A percentile compares a stretch with the other conserved stretches of the same genome.
These are phyloP conservation scores for Pempheris klunzingeri DNA, from an alignment of 2,797 vertebrate genomes.

Conservation along the genomic window DNA sequence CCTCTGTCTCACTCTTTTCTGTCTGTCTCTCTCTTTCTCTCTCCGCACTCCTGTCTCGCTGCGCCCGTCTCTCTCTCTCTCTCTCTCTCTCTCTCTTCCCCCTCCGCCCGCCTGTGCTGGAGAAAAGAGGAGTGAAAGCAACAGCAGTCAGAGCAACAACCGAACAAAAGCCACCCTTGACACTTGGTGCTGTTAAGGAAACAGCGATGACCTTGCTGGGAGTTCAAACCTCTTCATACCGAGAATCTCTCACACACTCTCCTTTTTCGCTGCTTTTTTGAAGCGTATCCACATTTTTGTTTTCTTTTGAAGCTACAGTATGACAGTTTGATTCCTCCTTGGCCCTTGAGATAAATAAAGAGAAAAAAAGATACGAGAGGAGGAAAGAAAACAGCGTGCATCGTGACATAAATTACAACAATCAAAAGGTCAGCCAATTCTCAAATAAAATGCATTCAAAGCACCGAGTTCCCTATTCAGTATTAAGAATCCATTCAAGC, in stretches of 20 bases:
- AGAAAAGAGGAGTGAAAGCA: slow-evolving; percentile 50
- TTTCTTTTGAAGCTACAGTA: not conserved
- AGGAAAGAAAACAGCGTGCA: not conserved
- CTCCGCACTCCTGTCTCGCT: slow-evolving; percentile 47
- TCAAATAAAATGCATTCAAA: not conserved
- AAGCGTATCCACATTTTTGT: not conserved
- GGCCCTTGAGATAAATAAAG: not conserved
- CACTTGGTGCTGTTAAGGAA: slow-evolving; percentile 47
- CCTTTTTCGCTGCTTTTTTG: not conserved
- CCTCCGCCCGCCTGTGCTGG: slow-evolving; percentile 24
- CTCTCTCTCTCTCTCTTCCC: slow-evolving; percentile 16
- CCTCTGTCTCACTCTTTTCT: slow-evolving; percentile 46
- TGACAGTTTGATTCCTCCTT: not conserved
- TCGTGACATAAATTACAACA: not conserved
- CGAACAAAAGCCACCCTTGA: slow-evolving; percentile 57
- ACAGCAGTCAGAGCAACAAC: slow-evolving; percentile 41
- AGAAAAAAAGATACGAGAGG: not conserved
- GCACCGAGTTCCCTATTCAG: not conserved
- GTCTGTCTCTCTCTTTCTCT: slow-evolving; percentile 35
- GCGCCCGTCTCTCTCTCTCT: slow-evolving; percentile 23
- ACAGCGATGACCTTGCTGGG: slow-evolving; percentile 42
- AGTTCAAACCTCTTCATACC: slow-evolving; percentile 11
- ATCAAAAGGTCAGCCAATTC: not conserved
- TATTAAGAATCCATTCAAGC: not conserved
- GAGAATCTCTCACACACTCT: not conserved